Base-by-base conservation (phyloP, 2,113 vertebrate species). In the Channa maculata region DNA sequence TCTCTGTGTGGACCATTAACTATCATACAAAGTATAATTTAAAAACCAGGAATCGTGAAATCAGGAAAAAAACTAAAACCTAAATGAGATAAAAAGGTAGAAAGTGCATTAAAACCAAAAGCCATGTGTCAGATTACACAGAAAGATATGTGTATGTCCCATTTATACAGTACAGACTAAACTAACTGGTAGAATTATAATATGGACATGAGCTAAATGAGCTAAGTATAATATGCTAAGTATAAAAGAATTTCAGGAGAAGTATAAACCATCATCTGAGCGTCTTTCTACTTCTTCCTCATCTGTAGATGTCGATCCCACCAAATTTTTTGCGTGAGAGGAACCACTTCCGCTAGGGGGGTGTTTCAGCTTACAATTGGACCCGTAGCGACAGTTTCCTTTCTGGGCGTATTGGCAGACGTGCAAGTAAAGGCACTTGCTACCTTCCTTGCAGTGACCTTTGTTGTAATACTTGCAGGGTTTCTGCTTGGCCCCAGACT, bases 401-500 rank as follows among this genome's bases (percentile, higher is more conserved):
- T 51, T 61, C 59, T 91, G 57, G 33, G 64, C 78, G 15, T 86
- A 77, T 45, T 76, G 86, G 79, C 93, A 94, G 6, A 93, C 6
- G 24, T 94, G 93, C 54, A 46, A 7, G 41, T 91, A 66, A 2
- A 1, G 3, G 63, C 93, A 94, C 6, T 8, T 66, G 0, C 3
- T 2, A 0, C 85, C 85, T 0, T 84, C 33, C 38, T 59, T 83
- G 59, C 93, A 94, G 50, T 50, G 1, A 1, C 84, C 59, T 0
- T 36, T 34, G 71, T 94, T 94, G 83, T 94, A 94, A 74, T 62
- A 85, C 69, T 7, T 76, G 65, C 93, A 94, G 8, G 84, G 83
- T 11, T 0, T 34, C 1, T 24, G 24, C 24, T 24, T 24, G 24
- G 0, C 3, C 1, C 1, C 0, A 5, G 6, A 0, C 66, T 77